These are phyloP conservation scores for Bombus terrestris DNA, from an alignment of 1,140 invertebrate species.

Conservation along the genomic window DNA sequence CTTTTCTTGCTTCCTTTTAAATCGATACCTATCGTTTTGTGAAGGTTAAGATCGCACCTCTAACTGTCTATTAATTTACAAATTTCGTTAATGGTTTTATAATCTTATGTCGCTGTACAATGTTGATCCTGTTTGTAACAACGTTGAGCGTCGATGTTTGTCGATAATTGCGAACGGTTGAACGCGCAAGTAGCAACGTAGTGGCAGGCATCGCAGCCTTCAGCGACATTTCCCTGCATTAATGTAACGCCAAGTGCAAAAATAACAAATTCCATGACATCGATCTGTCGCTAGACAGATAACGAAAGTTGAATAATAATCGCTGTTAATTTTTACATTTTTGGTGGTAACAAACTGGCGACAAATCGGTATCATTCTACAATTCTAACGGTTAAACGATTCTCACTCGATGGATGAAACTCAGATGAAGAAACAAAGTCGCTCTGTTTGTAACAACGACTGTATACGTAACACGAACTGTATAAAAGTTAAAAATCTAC, in stretches of 20 bases:
- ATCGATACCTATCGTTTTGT: neutral
- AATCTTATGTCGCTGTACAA: neutral
- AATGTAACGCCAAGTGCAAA: neutral
- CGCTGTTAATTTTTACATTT: too few relatives aligned
- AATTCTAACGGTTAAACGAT: too few relatives aligned
- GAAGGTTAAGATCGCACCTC: neutral
- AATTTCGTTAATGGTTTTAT: neutral
- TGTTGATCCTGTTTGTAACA: neutral
- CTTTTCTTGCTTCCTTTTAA: neutral
- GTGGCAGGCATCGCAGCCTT: neutral
- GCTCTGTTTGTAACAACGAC: too few relatives aligned
- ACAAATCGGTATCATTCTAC: too few relatives aligned
- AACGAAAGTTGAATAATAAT: neutral
- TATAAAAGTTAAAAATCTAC: too few relatives aligned
- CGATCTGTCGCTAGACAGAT: neutral
- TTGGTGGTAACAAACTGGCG: too few relatives aligned
- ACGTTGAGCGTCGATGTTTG: neutral
- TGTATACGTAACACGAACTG: too few relatives aligned
- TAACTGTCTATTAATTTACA: neutral
- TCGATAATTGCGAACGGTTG: neutral
- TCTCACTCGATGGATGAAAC: too few relatives aligned
- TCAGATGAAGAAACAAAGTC: too few relatives aligned
- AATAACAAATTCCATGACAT: too few relatives aligned
- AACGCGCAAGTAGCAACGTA: neutral
- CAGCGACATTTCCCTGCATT: neutral